Conservation (phyloP, 2,113 vertebrate species). For the Lophotis ruficrista region DNA sequence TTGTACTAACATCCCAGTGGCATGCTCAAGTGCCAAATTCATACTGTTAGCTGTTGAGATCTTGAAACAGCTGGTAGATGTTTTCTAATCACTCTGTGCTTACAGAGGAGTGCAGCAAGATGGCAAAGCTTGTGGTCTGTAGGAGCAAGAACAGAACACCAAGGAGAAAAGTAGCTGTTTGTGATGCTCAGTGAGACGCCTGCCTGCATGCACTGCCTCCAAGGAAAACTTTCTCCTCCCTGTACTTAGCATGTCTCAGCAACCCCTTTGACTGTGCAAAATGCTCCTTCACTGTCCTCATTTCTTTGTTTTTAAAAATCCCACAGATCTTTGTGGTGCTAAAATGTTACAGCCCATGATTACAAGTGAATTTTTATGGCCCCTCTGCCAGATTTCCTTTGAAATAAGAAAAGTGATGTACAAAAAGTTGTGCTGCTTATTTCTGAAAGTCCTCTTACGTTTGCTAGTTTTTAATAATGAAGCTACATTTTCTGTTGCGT, state of each 20-base stretch:
- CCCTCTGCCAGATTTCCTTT: background rate
- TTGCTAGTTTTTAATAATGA: background rate
- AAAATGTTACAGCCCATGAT: background rate
- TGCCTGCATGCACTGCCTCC: background rate
- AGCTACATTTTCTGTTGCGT: background rate
- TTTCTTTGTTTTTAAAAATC: background rate
- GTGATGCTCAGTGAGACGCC: rapidly evolving
- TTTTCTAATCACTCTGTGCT: background rate
- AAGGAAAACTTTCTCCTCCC: background rate
- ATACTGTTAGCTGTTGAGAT: background rate
- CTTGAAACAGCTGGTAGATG: background rate
- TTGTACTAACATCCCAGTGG: background rate
- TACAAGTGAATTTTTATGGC: background rate
- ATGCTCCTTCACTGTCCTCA: background rate
- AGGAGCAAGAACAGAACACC: background rate
- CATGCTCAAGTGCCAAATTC: background rate
- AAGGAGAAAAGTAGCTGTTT: background rate
- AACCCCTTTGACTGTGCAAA: background rate
- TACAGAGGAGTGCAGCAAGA: background rate
- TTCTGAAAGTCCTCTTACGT: background rate
- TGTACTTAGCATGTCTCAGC: background rate
- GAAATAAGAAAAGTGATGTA: background rate
- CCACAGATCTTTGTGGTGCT: background rate
- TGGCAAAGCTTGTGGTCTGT: background rate
- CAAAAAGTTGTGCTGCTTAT: background rate